These are phyloP conservation scores for Trinorchestia longiramus DNA, from an alignment of 1,140 invertebrate species.

Conservation along the genomic window DNA sequence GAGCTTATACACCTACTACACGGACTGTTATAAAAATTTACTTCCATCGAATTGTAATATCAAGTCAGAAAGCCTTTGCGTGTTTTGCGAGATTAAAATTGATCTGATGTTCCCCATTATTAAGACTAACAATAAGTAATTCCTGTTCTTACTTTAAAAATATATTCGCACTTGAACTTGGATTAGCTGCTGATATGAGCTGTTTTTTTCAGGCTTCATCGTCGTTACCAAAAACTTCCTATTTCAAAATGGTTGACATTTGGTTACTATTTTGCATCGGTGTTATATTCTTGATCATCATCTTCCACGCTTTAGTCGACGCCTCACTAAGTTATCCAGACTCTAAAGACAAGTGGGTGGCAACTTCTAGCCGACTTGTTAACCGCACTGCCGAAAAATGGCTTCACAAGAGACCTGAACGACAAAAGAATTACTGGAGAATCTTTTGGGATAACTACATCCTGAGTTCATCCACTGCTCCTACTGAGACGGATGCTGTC, in stretches of 20 bases:
- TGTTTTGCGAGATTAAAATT: no score
- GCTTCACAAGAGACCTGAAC: neutral
- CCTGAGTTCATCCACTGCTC: neutral
- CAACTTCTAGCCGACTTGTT: neutral
- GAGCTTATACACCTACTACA: no score
- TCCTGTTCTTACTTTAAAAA: neutral
- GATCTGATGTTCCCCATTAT: no score
- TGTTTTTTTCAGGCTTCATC: conserved; percentile 51
- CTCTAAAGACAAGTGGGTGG: neutral
- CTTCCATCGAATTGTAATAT: no score
- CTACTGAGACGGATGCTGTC: neutral
- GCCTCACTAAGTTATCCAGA: neutral
- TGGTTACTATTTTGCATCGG: conserved; percentile 56
- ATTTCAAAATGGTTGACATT: conserved; percentile 56
- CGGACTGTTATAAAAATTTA: no score
- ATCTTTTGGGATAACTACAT: neutral
- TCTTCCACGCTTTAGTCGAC: conserved; percentile 49
- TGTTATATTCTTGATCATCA: conserved; percentile 56
- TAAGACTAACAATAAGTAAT: no score
- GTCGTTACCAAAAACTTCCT: conserved; percentile 55
- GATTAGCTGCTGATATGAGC: neutral
- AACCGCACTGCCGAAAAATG: neutral
- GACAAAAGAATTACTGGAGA: neutral
- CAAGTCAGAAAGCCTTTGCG: no score
- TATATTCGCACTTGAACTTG: neutral